A percentile compares a stretch with the other conserved stretches of the same genome.
Evolutionary conservation across 2,797 vertebrate species (phyloP).

Genomic region (Gymnoscopelus braueri): DNA sequence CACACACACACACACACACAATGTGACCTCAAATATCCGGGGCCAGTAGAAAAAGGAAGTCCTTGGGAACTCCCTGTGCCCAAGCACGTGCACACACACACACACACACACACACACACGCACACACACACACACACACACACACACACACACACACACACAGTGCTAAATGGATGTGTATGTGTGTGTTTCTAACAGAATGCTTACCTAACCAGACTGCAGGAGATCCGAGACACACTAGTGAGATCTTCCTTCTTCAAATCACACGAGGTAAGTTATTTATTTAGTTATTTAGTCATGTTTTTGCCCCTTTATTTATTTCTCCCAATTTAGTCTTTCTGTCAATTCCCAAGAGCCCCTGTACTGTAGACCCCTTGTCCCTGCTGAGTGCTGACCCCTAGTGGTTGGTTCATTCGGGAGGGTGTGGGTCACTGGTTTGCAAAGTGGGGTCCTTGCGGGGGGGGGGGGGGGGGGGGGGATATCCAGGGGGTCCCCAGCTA

Average conservation of each 20-base stretch:
- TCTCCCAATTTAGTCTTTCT: too few relatives aligned
- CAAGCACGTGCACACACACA: background rate
- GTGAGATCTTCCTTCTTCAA: slow-evolving; percentile 93
- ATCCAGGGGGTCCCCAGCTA: too few relatives aligned
- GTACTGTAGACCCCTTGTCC: too few relatives aligned
- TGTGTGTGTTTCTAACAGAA: slow-evolving; percentile 74
- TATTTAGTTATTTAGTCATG: too few relatives aligned
- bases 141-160: background rate
- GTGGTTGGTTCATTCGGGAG: too few relatives aligned
- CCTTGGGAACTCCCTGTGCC: slow-evolving; percentile 46
- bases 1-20: slow-evolving; percentile 16
- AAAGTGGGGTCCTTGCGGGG: too few relatives aligned
- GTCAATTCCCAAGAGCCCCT: too few relatives aligned
- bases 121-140: background rate
- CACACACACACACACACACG: background rate
- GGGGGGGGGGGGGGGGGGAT: too few relatives aligned
- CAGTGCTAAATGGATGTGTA: background rate
- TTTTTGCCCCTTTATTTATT: too few relatives aligned
- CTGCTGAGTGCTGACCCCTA: too few relatives aligned
- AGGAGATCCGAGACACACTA: slow-evolving; percentile 87
- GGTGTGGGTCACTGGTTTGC: too few relatives aligned
- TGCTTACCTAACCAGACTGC: slow-evolving; percentile 87
- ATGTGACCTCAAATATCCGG: slow-evolving; percentile 19
- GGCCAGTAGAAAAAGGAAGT: slow-evolving; percentile 45
- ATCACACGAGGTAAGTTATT: slow-evolving; percentile 89